Conservation (phyloP, 2,888 invertebrate genomes). For the Brassicogethes aeneus region DNA sequence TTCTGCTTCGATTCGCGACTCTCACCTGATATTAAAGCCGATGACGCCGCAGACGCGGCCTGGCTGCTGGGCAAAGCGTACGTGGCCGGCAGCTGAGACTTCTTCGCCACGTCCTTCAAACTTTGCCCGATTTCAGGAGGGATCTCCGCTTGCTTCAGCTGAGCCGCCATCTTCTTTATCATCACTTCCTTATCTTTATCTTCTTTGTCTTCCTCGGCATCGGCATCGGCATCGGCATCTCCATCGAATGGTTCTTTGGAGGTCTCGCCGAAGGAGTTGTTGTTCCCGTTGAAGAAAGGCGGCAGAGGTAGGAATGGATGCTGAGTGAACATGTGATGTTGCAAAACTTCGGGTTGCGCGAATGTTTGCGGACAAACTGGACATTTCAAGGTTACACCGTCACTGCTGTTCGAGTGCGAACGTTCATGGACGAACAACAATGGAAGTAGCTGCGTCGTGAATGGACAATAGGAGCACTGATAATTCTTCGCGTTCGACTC, state of each 20-base stretch:
- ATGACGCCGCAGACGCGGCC: constrained; percentile 5
- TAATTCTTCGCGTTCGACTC: constrained; percentile 61
- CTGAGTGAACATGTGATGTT: constrained; percentile 55
- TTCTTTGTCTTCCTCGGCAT: constrained; percentile 25
- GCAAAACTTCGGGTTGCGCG: constrained; percentile 48
- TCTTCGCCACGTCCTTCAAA: constrained; percentile 46
- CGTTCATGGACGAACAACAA: constrained; percentile 89
- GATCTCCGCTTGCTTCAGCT: constrained; percentile 26
- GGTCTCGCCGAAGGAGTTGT: constrained; percentile 32
- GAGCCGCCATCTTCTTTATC: constrained; percentile 7
- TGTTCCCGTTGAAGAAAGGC: constrained; percentile 38
- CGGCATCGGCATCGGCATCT: constrained; percentile 24
- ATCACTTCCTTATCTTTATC: constrained; percentile 14
- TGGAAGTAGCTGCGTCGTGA: constrained; percentile 81
- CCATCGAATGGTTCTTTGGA: constrained; percentile 27
- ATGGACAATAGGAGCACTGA: constrained; percentile 84
- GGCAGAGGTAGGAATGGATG: constrained; percentile 43
- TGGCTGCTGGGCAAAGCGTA: constrained; percentile 53
- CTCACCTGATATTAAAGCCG: constrained; percentile 1
- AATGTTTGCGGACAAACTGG: constrained; percentile 52
- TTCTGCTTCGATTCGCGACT: constrained; percentile 24
- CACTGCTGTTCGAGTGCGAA: constrained; percentile 48
- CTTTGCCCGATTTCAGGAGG: constrained; percentile 43
- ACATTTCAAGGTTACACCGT: constrained; percentile 42
- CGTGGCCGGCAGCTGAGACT: constrained; percentile 50